These are phyloP conservation scores for Xiphophorus hellerii DNA, from an alignment of 2,113 vertebrate genomes.

Conservation along the genomic window DNA sequence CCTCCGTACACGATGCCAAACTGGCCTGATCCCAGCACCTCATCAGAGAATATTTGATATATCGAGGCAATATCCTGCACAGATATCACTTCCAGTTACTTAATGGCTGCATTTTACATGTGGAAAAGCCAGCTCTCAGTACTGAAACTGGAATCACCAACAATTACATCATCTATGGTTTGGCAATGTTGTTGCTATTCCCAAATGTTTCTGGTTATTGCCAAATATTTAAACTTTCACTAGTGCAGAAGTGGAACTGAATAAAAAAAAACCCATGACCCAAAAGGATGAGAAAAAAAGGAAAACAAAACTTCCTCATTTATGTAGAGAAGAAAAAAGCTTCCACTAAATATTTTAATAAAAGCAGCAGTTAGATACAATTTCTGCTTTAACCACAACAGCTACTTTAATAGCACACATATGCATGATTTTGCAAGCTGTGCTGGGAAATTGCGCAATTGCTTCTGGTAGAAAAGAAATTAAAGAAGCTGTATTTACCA, in stretches of 20 bases:
- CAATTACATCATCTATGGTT: conserved; percentile 32
- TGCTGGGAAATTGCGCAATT: conserved; percentile 62
- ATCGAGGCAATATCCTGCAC: conserved; percentile 94
- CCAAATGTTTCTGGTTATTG: conserved; percentile 45
- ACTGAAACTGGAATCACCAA: conserved; percentile 5
- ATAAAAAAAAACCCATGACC: conserved; percentile 12
- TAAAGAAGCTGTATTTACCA: conserved; percentile 85
- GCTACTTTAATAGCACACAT: conserved; percentile 34
- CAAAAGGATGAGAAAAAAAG: conserved; percentile 9
- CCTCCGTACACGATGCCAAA: conserved; percentile 99
- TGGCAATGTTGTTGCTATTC: background rate
- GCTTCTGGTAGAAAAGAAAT: background rate
- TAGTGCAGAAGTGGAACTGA: conserved; percentile 57
- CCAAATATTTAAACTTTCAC: conserved; percentile 54
- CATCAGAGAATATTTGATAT: conserved; percentile 99
- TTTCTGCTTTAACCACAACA: conserved; percentile 52
- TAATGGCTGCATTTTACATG: conserved; percentile 9
- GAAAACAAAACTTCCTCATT: conserved; percentile 44
- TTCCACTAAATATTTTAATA: conserved; percentile 30
- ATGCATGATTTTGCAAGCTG: conserved; percentile 29
- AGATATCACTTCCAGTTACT: conserved; percentile 30
- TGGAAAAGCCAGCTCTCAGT: conserved; percentile 10
- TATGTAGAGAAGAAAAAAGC: background rate
- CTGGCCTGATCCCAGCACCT: conserved; percentile 97
- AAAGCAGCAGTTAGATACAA: conserved; percentile 14